phyloP scores from a whole-genome alignment of 2,888 invertebrate genomes.

The Acrobasis repandana region DNA sequence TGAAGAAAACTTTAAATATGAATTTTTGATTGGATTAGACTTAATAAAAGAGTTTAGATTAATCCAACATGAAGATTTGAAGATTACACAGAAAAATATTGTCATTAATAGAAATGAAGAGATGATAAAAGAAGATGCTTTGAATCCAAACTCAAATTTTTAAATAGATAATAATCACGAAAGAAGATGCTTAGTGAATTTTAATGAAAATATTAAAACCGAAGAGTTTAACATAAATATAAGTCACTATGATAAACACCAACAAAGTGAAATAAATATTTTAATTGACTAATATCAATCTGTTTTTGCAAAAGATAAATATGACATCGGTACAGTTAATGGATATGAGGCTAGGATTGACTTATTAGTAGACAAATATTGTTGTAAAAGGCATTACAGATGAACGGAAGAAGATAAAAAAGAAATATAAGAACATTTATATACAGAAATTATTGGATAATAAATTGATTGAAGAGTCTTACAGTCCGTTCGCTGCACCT shows the following conservation, averaged over 20 bases:
- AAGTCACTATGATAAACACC: slow-evolving; percentile 25
- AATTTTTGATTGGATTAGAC: slow-evolving; percentile 29
- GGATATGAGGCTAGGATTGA: slow-evolving; percentile 40
- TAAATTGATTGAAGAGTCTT: slow-evolving; percentile 32
- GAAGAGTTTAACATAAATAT: slow-evolving; percentile 28
- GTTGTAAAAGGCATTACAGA: slow-evolving; percentile 36
- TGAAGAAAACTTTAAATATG: slow-evolving; percentile 30
- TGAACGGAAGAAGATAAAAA: slow-evolving; percentile 31
- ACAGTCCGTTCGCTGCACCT: slow-evolving; percentile 37
- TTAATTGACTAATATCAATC: slow-evolving; percentile 29
- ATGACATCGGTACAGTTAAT: slow-evolving; percentile 35
- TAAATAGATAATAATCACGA: background rate
- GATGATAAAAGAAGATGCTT: background rate
- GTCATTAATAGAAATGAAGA: no score
- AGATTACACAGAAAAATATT: slow-evolving; percentile 30
- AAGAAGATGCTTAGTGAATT: background rate
- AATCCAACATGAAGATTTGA: slow-evolving; percentile 30
- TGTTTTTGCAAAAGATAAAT: slow-evolving; percentile 30
- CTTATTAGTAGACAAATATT: slow-evolving; percentile 35
- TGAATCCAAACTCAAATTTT: background rate
- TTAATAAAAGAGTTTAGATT: slow-evolving; percentile 27
- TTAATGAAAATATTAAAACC: slow-evolving; percentile 31
- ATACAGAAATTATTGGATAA: slow-evolving; percentile 30
- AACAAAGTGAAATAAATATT: slow-evolving; percentile 29
- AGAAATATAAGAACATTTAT: slow-evolving; percentile 32